Percentiles rank a stretch among this genome's conserved stretches.
Conservation (phyloP, 2,797 vertebrate species). For the Danio aesculapii region DNA sequence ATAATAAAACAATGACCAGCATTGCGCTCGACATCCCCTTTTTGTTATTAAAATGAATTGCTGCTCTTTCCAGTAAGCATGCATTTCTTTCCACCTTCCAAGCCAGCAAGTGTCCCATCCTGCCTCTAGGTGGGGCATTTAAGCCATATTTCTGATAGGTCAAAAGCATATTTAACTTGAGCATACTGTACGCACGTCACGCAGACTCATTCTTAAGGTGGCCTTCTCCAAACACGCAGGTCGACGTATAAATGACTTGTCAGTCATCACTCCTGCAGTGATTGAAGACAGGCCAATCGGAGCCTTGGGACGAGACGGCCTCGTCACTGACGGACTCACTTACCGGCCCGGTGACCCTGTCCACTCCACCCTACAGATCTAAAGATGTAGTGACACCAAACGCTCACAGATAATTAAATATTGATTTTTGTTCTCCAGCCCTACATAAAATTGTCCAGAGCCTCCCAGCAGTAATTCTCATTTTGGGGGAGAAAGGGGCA, state of each 20-base stretch:
- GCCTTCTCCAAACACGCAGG: slow-evolving; percentile 47
- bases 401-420: slow-evolving; percentile 93
- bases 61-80: not conserved
- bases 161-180: slow-evolving; percentile 36
- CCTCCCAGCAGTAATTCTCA: slow-evolving; percentile 87
- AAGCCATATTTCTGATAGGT: slow-evolving; percentile 49
- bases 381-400: slow-evolving; percentile 89
- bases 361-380: slow-evolving; percentile 79
- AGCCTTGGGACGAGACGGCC: slow-evolving; percentile 66
- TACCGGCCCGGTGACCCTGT: slow-evolving; percentile 74
- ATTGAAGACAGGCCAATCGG: slow-evolving; percentile 60
- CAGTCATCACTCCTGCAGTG: slow-evolving; percentile 59
- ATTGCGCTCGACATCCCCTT: not conserved
- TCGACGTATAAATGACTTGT: slow-evolving; percentile 54
- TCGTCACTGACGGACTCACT: slow-evolving; percentile 84
- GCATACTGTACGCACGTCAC: slow-evolving; percentile 32
- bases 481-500: slow-evolving; percentile 73
- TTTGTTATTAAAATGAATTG: not conserved
- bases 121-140: slow-evolving; percentile 58
- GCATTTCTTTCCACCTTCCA: not conserved
- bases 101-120: slow-evolving; percentile 22
- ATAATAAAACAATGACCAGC: not conserved
- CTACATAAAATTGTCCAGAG: slow-evolving; percentile 91
- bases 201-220: slow-evolving; percentile 44
- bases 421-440: slow-evolving; percentile 92